phyloP scores from a whole-genome alignment of 2,113 vertebrate genomes.

The Serilophus lunatus region DNA sequence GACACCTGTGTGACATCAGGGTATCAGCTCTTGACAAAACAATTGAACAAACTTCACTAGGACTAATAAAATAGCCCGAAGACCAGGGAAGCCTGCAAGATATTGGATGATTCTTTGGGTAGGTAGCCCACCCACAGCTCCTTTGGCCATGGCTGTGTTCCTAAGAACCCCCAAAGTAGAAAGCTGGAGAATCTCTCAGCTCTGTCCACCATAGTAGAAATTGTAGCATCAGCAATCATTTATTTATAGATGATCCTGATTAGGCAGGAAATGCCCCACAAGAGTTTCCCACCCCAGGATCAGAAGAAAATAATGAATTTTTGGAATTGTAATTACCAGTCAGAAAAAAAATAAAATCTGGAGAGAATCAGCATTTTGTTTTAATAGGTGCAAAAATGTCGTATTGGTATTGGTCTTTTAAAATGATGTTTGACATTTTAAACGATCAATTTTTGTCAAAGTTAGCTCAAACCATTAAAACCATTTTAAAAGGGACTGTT shows the following conservation, averaged over 20 bases:
- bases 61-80: background rate
- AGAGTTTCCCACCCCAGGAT: background rate
- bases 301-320: background rate
- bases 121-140: background rate
- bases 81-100: background rate
- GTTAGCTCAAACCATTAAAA: background rate
- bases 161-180: background rate
- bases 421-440: constrained; percentile 20
- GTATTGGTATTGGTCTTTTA: background rate
- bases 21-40: background rate
- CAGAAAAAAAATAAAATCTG: background rate
- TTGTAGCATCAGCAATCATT: background rate
- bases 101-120: background rate
- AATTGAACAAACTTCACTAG: background rate
- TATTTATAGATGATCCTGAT: background rate
- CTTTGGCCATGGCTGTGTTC: background rate
- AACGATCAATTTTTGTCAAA: constrained; percentile 24
- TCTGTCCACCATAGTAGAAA: background rate
- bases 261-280: background rate
- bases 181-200: background rate
- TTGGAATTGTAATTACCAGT: background rate
- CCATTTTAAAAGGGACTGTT: background rate
- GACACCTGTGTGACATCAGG: background rate
- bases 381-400: constrained; percentile 14
- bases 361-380: background rate